These are phyloP conservation scores for Tadarida brasiliensis DNA, from an alignment of 2,797 vertebrate genomes.

Conservation along the genomic window DNA sequence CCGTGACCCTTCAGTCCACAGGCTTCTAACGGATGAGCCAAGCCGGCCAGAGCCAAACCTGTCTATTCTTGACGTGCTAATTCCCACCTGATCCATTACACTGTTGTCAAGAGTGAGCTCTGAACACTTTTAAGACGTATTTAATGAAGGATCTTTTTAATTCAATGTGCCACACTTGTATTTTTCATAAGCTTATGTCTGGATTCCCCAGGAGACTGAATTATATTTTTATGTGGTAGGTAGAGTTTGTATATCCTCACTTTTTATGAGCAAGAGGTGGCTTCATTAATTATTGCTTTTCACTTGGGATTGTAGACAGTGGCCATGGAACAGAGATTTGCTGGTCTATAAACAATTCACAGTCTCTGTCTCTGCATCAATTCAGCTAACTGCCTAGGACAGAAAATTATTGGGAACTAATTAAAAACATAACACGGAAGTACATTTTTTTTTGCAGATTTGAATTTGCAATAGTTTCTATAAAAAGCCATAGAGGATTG, in stretches of 20 bases:
- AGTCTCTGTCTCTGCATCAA: not conserved
- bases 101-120: not conserved
- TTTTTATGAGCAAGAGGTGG: not conserved
- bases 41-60: not conserved
- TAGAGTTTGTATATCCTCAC: not conserved
- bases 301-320: not conserved
- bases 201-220: not conserved
- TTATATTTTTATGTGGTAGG: conserved; percentile 48
- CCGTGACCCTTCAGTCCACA: too few relatives aligned
- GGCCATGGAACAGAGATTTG: not conserved
- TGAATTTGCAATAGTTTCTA: conserved; percentile 31
- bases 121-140: not conserved
- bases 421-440: conserved; percentile 52
- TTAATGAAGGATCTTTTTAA: conserved; percentile 30
- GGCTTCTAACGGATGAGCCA: too few relatives aligned
- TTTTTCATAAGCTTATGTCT: conserved; percentile 29
- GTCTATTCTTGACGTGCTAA: not conserved
- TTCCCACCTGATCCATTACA: not conserved
- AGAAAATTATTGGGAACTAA: conserved; percentile 64
- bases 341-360: not conserved
- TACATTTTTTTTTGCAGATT: conserved; percentile 32
- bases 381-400: not conserved
- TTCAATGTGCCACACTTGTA: not conserved
- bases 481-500: conserved; percentile 35
- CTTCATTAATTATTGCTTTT: conserved; percentile 10